A percentile compares a stretch with the other conserved stretches of the same genome.
Conservation (phyloP, 2,113 vertebrate species). For the Megatriorchis doriae region DNA sequence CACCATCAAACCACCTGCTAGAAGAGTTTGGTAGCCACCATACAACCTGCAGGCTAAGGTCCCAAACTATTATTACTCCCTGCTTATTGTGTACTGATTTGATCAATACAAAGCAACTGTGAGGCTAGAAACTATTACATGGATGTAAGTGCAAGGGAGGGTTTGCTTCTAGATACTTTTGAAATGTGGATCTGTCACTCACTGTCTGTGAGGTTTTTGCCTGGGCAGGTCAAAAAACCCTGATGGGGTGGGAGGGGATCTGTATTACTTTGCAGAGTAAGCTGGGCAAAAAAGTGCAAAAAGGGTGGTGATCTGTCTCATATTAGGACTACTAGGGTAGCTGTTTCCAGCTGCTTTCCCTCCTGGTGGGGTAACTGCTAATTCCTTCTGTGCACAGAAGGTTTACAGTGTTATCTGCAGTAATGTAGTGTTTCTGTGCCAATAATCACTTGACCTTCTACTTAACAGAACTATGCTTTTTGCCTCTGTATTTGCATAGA, state of each 20-base stretch:
- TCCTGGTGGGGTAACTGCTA: neutral
- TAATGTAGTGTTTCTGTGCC: neutral
- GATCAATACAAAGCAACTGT: neutral
- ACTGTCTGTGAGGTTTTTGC: neutral
- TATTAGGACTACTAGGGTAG: neutral
- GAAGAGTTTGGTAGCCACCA: neutral
- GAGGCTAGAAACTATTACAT: neutral
- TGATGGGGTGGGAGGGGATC: rapidly evolving
- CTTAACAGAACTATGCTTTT: neutral
- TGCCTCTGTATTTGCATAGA: neutral
- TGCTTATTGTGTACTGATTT: neutral
- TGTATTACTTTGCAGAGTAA: neutral
- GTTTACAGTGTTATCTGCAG: neutral
- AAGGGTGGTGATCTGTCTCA: neutral
- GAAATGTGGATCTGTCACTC: neutral
- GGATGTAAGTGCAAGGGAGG: neutral
- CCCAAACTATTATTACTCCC: neutral
- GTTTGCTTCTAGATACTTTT: neutral
- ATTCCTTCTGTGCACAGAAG: neutral
- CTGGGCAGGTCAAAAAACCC: neutral
- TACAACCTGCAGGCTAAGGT: neutral
- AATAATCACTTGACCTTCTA: neutral
- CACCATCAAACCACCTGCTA: neutral
- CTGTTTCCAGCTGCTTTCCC: neutral
- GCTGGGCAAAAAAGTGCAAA: neutral